These are phyloP conservation scores for Cirrhinus molitorella DNA, from an alignment of 2,797 vertebrate genomes.

Conservation along the genomic window DNA sequence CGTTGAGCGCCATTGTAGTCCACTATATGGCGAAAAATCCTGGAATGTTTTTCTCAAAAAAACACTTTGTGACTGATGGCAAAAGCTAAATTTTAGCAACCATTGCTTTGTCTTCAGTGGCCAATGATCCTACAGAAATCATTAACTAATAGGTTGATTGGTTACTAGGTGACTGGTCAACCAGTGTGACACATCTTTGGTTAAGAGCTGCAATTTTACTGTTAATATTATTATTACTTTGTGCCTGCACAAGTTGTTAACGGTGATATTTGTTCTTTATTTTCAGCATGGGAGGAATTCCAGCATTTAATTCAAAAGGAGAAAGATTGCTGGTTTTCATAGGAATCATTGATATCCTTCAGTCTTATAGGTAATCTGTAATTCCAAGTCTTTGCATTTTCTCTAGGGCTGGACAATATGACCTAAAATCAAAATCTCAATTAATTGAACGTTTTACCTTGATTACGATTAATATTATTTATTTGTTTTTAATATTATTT, in stretches of 20 bases:
- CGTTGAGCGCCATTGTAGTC: too few species aligned
- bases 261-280: not conserved
- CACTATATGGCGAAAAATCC: too few species aligned
- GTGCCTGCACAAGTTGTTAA: not conserved
- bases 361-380: conserved; percentile 89
- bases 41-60: too few species aligned
- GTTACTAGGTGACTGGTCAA: not conserved
- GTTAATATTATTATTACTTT: not conserved
- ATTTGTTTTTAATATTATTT: not conserved
- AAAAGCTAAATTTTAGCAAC: not conserved
- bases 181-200: not conserved
- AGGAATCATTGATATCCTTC: conserved; percentile 94
- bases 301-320: conserved; percentile 85
- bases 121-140: not conserved
- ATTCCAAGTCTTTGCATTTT: not conserved
- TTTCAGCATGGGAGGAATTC: conserved; percentile 92
- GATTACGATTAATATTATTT: not conserved
- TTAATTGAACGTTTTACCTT: not conserved
- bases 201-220: too few species aligned
- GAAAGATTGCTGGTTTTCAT: conserved; percentile 92
- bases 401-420: not conserved
- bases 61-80: not conserved
- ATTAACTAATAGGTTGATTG: not conserved
- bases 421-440: not conserved
- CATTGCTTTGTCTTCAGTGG: not conserved